Evolutionary conservation across 2,888 invertebrate genomes (phyloP).

Genomic region (Andrena trimmerana): DNA sequence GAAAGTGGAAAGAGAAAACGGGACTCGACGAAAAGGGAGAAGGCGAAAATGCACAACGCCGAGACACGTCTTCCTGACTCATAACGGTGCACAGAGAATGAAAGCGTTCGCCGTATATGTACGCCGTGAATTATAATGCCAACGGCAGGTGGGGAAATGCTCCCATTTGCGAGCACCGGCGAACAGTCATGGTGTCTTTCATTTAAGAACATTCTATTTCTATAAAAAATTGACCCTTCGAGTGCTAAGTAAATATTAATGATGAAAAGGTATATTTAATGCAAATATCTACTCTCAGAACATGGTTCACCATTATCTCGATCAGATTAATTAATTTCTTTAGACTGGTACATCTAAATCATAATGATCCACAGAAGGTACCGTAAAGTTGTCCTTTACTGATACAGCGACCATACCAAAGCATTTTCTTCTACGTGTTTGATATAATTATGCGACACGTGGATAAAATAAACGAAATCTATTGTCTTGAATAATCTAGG

Average conservation of each 20-base stretch:
- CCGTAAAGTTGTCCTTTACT: too few relatives aligned
- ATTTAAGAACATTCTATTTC: not conserved
- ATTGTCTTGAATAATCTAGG: too few relatives aligned
- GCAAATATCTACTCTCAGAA: not conserved
- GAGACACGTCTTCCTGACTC: conserved; percentile 32
- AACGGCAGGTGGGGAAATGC: conserved; percentile 1
- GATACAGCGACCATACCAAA: too few relatives aligned
- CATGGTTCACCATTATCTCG: too few relatives aligned
- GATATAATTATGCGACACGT: too few relatives aligned
- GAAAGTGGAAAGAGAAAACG: conserved; percentile 48
- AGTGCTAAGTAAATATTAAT: not conserved
- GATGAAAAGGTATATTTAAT: not conserved
- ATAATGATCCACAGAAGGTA: too few relatives aligned
- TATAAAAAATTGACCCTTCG: not conserved
- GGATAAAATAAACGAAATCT: too few relatives aligned
- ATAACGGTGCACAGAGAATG: conserved; percentile 44
- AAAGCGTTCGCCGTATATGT: conserved; percentile 38
- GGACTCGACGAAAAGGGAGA: conserved; percentile 34
- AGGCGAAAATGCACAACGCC: conserved; percentile 32
- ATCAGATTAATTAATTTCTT: too few relatives aligned
- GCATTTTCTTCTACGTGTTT: too few relatives aligned
- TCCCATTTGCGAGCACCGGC: not conserved
- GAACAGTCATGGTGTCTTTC: not conserved
- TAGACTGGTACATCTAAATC: too few relatives aligned
- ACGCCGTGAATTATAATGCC: conserved; percentile 33